Conservation (phyloP, 1,140 invertebrate species). For the Drosophila nasuta region DNA sequence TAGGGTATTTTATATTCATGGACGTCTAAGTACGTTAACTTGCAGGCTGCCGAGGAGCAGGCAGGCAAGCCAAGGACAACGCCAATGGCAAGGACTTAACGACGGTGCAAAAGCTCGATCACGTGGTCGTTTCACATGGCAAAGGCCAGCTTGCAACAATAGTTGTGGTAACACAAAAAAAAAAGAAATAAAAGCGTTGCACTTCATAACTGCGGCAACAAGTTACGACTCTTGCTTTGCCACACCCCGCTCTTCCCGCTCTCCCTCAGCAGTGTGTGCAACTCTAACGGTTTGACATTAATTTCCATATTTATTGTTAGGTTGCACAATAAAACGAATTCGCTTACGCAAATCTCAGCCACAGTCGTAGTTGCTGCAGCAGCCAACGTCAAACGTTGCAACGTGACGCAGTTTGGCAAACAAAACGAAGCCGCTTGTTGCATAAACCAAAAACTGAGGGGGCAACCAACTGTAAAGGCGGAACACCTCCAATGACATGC, state of each 20-base stretch:
- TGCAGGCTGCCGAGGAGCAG: too few relatives aligned
- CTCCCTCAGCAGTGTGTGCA: not conserved
- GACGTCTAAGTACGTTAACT: conserved; percentile 3
- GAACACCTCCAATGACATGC: conserved; percentile 9
- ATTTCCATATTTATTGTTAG: conserved; percentile 46
- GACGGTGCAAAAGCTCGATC: conserved; percentile 2
- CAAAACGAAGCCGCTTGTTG: conserved; percentile 69
- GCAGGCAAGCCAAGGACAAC: conserved; percentile 31
- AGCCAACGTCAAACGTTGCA: conserved; percentile 57
- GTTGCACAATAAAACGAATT: conserved; percentile 62
- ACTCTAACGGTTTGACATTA: conserved; percentile 43
- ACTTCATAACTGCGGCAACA: conserved; percentile 50
- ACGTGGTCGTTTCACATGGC: conserved; percentile 40
- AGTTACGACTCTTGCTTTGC: conserved; percentile 32
- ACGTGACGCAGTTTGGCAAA: conserved; percentile 78
- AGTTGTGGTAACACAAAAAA: not conserved
- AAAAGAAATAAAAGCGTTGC: conserved; percentile 7
- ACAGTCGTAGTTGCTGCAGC: conserved; percentile 22
- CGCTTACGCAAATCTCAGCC: conserved; percentile 76
- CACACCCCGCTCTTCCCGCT: not conserved
- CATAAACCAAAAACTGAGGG: conserved; percentile 52
- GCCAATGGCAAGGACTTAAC: conserved; percentile 35
- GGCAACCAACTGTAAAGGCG: conserved; percentile 68
- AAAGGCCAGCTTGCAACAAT: not conserved
- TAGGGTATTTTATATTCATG: conserved; percentile 8